Evolutionary conservation across 1,140 invertebrate species (phyloP).

Genomic region (Rhopalosiphum maidis): DNA sequence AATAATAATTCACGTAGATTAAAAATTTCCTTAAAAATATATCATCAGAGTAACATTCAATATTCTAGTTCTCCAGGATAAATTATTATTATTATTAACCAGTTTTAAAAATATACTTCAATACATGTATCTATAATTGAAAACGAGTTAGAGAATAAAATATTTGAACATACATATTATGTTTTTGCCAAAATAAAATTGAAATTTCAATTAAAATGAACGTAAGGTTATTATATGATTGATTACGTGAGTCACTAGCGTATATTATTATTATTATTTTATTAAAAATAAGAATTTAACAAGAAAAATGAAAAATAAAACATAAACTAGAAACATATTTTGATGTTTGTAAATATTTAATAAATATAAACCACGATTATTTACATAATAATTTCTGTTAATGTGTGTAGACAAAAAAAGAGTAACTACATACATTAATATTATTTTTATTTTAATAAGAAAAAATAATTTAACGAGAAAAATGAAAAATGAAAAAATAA

Average conservation of each 20-base stretch:
- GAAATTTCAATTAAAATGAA: neutral
- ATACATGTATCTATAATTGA: neutral
- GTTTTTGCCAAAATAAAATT: neutral
- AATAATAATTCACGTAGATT: neutral
- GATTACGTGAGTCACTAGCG: neutral
- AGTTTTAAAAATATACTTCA: slow-evolving; percentile 9
- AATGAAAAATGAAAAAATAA: too few species aligned
- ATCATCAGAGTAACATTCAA: neutral
- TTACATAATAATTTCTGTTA: neutral
- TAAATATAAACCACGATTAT: neutral
- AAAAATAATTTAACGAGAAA: too few species aligned
- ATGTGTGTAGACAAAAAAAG: too few species aligned
- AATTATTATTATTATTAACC: slow-evolving; percentile 18
- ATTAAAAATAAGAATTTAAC: neutral
- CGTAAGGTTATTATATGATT: neutral
- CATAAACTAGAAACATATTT: neutral
- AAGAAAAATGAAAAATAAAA: neutral
- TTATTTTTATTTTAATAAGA: too few species aligned
- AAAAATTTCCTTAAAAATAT: neutral
- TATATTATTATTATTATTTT: neutral
- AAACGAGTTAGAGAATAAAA: neutral
- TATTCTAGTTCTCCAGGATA: neutral
- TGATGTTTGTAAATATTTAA: slow-evolving; percentile 18
- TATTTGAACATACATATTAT: neutral
- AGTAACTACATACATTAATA: too few species aligned